Percentiles rank a stretch among this genome's conserved stretches.
Conservation (phyloP, 2,888 invertebrate genomes). For the Byasa hedistus region DNA sequence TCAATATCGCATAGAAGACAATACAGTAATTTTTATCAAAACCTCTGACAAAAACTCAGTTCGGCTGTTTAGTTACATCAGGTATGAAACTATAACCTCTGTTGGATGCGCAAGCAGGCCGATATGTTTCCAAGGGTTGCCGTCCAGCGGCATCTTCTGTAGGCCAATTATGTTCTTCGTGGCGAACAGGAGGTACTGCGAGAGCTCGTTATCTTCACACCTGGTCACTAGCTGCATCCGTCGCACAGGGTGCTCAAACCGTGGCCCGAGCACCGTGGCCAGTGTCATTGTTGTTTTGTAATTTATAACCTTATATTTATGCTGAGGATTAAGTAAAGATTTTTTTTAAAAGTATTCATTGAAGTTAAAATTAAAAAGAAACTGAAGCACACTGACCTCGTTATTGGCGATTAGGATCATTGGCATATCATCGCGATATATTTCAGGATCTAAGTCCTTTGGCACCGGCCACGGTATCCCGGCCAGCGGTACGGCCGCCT, state of each 20-base stretch:
- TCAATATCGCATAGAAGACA: no score
- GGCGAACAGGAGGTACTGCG: constrained; percentile 81
- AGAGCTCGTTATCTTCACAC: constrained; percentile 40
- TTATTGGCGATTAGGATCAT: constrained; percentile 81
- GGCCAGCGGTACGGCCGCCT: constrained; percentile 80
- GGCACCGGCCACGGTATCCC: constrained; percentile 63
- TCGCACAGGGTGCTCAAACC: constrained; percentile 81
- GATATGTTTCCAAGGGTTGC: constrained; percentile 85
- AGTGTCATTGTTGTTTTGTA: constrained; percentile 82
- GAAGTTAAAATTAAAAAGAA: no score
- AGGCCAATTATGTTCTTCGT: constrained; percentile 84
- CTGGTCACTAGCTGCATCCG: constrained; percentile 64
- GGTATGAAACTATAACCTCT: no score
- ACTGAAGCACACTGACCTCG: constrained; percentile 61
- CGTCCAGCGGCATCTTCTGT: constrained; percentile 84
- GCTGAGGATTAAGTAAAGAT: constrained; percentile 53
- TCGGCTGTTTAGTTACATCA: no score
- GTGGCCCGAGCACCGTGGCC: constrained; percentile 84
- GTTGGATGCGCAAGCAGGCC: constrained; percentile 83
- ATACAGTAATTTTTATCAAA: no score
- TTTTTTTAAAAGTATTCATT: no score
- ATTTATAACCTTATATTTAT: constrained; percentile 85
- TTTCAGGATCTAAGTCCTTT: constrained; percentile 43
- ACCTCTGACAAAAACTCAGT: no score
- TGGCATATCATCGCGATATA: constrained; percentile 50